Conservation (phyloP, 2,888 invertebrate species). For the Oligia fasciuncula region DNA sequence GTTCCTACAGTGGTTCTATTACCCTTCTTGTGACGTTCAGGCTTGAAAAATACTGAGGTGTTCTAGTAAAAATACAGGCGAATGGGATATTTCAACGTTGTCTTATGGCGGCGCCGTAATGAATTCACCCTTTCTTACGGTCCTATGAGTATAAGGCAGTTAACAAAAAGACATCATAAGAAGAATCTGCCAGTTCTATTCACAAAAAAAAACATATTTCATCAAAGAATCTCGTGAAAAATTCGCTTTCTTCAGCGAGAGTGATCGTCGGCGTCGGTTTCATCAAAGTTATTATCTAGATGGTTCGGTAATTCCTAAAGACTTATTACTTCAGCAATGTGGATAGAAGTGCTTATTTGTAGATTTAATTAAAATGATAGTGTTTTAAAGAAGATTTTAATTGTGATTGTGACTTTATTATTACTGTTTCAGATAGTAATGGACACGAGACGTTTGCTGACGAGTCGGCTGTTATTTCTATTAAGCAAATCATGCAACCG, state of each 20-base stretch:
- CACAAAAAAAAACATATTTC: neutral
- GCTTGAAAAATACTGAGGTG: neutral
- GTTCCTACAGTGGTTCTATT: neutral
- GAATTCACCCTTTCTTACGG: neutral
- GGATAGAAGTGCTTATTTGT: constrained; percentile 2
- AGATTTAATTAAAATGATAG: constrained; percentile 41
- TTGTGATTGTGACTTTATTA: neutral
- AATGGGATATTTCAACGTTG: neutral
- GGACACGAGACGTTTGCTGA: neutral
- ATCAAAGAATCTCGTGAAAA: constrained; percentile 20
- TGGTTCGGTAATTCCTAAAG: constrained; percentile 39
- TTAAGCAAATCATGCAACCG: neutral
- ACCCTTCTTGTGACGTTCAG: neutral
- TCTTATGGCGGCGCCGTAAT: neutral
- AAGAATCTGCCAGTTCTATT: neutral
- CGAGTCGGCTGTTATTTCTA: neutral
- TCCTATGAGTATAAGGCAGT: neutral
- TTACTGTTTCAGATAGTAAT: neutral
- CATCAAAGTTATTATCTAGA: constrained; percentile 32
- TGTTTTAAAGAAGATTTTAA: constrained; percentile 18
- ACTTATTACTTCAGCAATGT: constrained; percentile 24
- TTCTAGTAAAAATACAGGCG: neutral
- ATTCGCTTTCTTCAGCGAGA: constrained; percentile 43
- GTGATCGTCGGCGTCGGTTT: constrained; percentile 10
- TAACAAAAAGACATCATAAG: neutral